Percentiles rank a stretch among this genome's conserved stretches.
Conservation (phyloP, 2,113 vertebrate species). For the Eulemur macaco region DNA sequence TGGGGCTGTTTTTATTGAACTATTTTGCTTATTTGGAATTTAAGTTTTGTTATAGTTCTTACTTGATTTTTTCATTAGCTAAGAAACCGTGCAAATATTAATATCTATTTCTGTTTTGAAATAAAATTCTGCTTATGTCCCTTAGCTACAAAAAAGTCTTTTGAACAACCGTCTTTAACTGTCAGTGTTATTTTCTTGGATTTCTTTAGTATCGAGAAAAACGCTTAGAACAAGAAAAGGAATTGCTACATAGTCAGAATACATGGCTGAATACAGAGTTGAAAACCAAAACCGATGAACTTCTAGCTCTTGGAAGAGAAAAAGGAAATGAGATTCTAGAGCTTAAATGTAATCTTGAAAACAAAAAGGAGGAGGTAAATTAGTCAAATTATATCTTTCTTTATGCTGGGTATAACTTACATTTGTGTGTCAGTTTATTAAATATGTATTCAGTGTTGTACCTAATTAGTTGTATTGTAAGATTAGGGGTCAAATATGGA, state of each 20-base stretch:
- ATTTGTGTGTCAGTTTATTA: neutral
- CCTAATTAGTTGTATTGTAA: neutral
- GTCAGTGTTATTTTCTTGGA: neutral
- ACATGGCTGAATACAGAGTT: conserved; percentile 93
- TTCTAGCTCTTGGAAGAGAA: conserved; percentile 91
- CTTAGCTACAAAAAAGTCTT: neutral
- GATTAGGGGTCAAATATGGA: neutral
- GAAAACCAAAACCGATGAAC: conserved; percentile 95
- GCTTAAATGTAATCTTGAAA: conserved; percentile 93
- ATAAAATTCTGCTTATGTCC: conserved; percentile 24
- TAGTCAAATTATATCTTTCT: neutral
- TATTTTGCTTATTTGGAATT: neutral
- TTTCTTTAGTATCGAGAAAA: conserved; percentile 93
- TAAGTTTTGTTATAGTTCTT: neutral
- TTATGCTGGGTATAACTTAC: accelerated
- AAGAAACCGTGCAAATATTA: neutral
- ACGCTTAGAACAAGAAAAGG: conserved; percentile 96
- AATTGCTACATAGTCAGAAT: conserved; percentile 91
- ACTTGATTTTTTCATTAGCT: neutral
- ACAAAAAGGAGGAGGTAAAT: conserved; percentile 94
- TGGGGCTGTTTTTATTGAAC: neutral
- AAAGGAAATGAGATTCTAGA: conserved; percentile 96
- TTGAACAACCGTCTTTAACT: neutral
- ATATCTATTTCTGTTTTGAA: neutral
- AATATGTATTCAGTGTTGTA: neutral